A percentile compares a stretch with the other conserved stretches of the same genome.
Conservation (phyloP, 1,140 invertebrate genomes). For the Bombus waltoni region DNA sequence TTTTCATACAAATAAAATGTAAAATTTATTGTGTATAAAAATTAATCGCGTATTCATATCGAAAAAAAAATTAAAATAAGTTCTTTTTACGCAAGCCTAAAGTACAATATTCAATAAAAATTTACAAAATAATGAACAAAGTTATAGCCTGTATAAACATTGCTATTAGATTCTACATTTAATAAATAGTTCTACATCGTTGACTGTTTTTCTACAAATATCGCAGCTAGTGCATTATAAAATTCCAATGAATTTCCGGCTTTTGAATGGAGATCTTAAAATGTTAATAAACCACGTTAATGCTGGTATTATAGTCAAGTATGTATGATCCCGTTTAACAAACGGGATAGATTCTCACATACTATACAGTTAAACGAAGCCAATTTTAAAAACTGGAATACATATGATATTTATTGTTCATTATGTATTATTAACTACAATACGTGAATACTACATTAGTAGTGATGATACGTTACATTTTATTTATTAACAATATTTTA, state of each 20-base stretch:
- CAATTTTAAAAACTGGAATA: background rate
- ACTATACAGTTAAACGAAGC: background rate
- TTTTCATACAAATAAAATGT: background rate
- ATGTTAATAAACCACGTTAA: background rate
- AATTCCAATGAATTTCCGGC: background rate
- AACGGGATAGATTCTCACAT: background rate
- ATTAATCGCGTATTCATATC: background rate
- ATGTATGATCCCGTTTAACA: background rate
- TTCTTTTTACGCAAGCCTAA: background rate
- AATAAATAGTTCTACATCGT: background rate
- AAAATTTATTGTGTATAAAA: background rate
- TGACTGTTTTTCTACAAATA: background rate
- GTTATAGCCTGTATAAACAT: no score
- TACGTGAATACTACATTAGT: background rate
- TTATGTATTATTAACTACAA: background rate
- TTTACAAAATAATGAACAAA: background rate
- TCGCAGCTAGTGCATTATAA: background rate
- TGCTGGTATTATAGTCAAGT: background rate
- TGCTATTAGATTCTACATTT: conserved; percentile 2
- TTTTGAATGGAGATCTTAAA: background rate
- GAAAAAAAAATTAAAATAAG: background rate
- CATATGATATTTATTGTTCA: background rate
- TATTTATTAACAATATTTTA: background rate
- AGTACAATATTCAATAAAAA: no score
- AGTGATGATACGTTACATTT: background rate